Evolutionary conservation across 2,797 vertebrate genomes (phyloP), one percentile per base, ranked within the genome.

Genomic region (Pygocentrus nattereri): DNA sequence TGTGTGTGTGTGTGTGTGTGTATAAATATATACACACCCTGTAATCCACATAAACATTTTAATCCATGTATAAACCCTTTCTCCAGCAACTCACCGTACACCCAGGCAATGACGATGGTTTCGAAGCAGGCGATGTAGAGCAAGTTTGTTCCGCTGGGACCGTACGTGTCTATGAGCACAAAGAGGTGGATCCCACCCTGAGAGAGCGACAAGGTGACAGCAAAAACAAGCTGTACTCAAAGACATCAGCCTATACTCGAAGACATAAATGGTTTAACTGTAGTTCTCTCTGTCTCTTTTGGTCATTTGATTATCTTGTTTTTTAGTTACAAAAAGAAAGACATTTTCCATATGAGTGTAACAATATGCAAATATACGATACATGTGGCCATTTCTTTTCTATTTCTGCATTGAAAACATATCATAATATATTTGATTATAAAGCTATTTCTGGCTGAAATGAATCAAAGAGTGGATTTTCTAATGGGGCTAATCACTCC

Each of bases 141-240:
- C n/a, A 94, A 56, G 34, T 56, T 89, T 71, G 41, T 79, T 69
- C 77, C 87, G 73, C 91, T 92, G 19, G 81, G 49, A 0, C 93
- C 93, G 0, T 85, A 93, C 0, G 0, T 30, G 84, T 95, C 94
- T 3, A 95, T 83, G 38, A 94, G 0, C 0, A 67, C 7, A 70
- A 95, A 93, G 54, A 95, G 56, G 50, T 85, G 0, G 0, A 93
- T 84, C 8, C 94, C 95, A 5, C 91, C 92, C 95, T 95, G 82
- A 31, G 58, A 25, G 19, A 82, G 19, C 21, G 2, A 47, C 15
- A 31, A 30, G 56, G 44, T 65, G 18, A 44, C 1, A 18, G 5
- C 25, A 68, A 10, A 56, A 1, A 41, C 16, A 44, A 34, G 3
- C 0, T n/a, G n/a, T n/a, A n/a, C n/a, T n/a, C 1, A 38, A 10